Evolutionary conservation across 2,113 vertebrate genomes (phyloP), one percentile per base, ranked within the genome.

Genomic region (Phaethornis superciliosus): DNA sequence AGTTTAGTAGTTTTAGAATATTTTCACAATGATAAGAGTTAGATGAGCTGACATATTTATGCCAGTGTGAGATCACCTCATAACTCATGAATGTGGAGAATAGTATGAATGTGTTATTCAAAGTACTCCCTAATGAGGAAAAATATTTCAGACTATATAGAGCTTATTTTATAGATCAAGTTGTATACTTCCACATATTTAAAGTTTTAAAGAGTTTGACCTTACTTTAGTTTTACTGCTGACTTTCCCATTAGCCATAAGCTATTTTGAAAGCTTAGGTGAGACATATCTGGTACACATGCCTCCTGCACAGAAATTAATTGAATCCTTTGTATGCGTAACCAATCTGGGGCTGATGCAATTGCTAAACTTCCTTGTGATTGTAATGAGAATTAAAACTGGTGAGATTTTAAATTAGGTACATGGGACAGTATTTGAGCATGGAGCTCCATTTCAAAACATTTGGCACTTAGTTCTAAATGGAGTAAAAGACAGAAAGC

Each of bases 1-100:
- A 87, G 88, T 79, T 95, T 94, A 91, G 91, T 96, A 95, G 85
- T 95, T 94, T 88, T 88, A 82, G 94, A 96, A 88, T 96, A 97
- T 97, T 97, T 97, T 94, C 94, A 91, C 94, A 96, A 74, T 96
- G 95, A 96, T 96, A 97, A 97, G 95, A 93, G 82, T 88, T 94
- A 96, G 94, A 96, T 95, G 94, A 94, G 82, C 93, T 94, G 96
- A 96, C 95, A 94, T 94, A 96, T 96, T 96, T 96, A 96, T 92
- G 96, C 92, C 92, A 94, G 90, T 89, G 83, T 93, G 92, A 96
- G 95, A 96, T 96, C 95, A 96, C 95, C 95, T 96, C 96, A 96
- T 96, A 96, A 92, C 92, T 96, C 94, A 94, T 93, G 94, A 93
- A 96, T 90, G 94, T 92, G 90, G 77, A 91, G 91, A 90, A 81